Conservation (phyloP, 2,888 invertebrate species). For the Euzetes globulus region DNA sequence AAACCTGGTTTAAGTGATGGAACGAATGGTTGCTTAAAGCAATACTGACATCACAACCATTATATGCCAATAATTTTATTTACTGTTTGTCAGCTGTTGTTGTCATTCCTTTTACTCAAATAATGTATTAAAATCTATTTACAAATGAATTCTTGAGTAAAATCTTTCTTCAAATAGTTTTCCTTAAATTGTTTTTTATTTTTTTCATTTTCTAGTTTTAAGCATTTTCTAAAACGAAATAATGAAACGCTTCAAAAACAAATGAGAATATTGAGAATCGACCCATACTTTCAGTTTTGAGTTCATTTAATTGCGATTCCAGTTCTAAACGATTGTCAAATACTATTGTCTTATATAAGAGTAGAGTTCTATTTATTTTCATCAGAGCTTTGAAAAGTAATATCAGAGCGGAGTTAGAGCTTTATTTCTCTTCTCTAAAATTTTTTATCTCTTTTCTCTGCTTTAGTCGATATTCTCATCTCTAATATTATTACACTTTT, state of each 20-base stretch:
- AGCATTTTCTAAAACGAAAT: too few relatives aligned
- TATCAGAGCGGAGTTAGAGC: background rate
- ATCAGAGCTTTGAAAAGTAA: background rate
- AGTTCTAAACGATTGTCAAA: too few relatives aligned
- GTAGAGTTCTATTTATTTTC: background rate
- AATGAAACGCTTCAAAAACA: too few relatives aligned
- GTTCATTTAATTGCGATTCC: too few relatives aligned
- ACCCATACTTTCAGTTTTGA: too few relatives aligned
- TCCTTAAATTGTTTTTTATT: too few relatives aligned
- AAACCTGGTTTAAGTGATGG: background rate
- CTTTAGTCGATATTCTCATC: background rate
- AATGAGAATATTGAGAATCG: too few relatives aligned
- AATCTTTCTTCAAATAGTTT: background rate
- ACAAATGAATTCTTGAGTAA: background rate
- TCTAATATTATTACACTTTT: background rate
- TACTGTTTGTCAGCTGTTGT: constrained; percentile 20
- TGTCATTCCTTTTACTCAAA: constrained; percentile 12
- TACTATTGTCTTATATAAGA: too few relatives aligned
- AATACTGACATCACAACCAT: background rate
- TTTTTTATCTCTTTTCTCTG: background rate
- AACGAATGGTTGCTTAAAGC: background rate
- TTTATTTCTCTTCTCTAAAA: background rate
- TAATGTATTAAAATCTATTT: constrained; percentile 5
- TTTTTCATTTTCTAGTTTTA: too few relatives aligned
- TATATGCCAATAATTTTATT: constrained; percentile 8